Conservation (phyloP, 2,888 invertebrate species). For the Limenitis camilla region DNA sequence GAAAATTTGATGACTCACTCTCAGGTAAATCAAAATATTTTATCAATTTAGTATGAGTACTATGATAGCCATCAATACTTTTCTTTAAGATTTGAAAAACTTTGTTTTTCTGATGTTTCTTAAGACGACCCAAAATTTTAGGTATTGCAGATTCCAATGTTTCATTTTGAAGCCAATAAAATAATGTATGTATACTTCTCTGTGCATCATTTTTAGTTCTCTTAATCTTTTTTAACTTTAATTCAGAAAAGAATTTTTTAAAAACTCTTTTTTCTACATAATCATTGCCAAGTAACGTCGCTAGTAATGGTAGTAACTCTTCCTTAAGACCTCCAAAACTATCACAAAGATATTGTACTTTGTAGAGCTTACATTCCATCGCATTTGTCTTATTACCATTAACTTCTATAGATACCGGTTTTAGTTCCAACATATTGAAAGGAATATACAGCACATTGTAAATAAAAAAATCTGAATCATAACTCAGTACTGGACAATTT, state of each 20-base stretch:
- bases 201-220: conserved; percentile 77
- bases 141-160: conserved; percentile 79
- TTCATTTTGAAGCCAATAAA: conserved; percentile 85
- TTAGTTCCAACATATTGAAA: conserved; percentile 77
- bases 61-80: conserved; percentile 78
- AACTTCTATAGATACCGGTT: conserved; percentile 43
- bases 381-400: conserved; percentile 48
- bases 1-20: conserved; percentile 23
- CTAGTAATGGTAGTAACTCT: conserved; percentile 83
- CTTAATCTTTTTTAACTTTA: conserved; percentile 74
- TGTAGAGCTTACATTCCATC: conserved; percentile 82
- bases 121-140: conserved; percentile 78
- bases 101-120: conserved; percentile 66
- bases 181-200: conserved; percentile 79
- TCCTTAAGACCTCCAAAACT: conserved; percentile 79
- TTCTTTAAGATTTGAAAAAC: conserved; percentile 75
- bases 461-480: conserved; percentile 96
- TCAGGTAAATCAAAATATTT: conserved; percentile 66
- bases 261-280: conserved; percentile 82
- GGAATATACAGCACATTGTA: conserved; percentile 89
- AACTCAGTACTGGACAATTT: conserved; percentile 90
- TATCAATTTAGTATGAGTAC: conserved; percentile 73
- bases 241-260: conserved; percentile 79
- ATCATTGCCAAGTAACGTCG: conserved; percentile 92
- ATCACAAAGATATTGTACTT: conserved; percentile 79